phyloP scores from a whole-genome alignment of 2,797 vertebrate species.

The Sebastes miniatus region DNA sequence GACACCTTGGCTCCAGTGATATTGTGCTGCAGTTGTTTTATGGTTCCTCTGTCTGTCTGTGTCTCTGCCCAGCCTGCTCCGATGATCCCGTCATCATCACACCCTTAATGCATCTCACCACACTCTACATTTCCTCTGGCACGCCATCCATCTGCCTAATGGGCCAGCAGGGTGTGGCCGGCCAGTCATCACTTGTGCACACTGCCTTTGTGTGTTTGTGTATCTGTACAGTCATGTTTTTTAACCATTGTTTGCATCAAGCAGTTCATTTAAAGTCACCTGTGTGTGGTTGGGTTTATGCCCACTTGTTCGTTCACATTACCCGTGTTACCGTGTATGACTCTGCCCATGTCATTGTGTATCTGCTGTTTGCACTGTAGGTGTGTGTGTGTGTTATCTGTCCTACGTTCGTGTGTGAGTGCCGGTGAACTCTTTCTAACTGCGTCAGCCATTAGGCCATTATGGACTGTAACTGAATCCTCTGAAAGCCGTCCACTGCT shows the following conservation, averaged over 20 bases:
- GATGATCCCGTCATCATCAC: conserved; percentile 72
- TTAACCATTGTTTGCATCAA: background rate
- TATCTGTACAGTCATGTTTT: conserved; percentile 7
- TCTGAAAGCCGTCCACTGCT: conserved; percentile 68
- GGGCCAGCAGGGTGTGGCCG: conserved; percentile 66
- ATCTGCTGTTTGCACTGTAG: background rate
- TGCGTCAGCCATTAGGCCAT: conserved; percentile 71
- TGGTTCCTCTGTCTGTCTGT: conserved; percentile 23
- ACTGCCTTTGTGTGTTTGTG: conserved; percentile 12
- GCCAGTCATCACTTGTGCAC: conserved; percentile 55
- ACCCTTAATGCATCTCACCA: conserved; percentile 76
- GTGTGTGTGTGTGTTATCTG: background rate
- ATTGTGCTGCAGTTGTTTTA: conserved; percentile 35
- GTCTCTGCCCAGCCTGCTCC: conserved; percentile 29
- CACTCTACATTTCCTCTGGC: conserved; percentile 70
- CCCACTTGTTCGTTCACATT: background rate
- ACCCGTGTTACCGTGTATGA: background rate
- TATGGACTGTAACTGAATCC: conserved; percentile 79
- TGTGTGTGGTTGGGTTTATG: background rate
- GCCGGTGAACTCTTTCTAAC: conserved; percentile 51
- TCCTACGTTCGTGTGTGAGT: conserved; percentile 28
- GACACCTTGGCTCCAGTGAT: conserved; percentile 45
- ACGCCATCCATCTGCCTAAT: conserved; percentile 74
- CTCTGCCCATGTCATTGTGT: conserved; percentile 3
- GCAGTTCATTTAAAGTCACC: background rate